phyloP scores from a whole-genome alignment of 2,797 vertebrate species.

The Margarornis squamiger region DNA sequence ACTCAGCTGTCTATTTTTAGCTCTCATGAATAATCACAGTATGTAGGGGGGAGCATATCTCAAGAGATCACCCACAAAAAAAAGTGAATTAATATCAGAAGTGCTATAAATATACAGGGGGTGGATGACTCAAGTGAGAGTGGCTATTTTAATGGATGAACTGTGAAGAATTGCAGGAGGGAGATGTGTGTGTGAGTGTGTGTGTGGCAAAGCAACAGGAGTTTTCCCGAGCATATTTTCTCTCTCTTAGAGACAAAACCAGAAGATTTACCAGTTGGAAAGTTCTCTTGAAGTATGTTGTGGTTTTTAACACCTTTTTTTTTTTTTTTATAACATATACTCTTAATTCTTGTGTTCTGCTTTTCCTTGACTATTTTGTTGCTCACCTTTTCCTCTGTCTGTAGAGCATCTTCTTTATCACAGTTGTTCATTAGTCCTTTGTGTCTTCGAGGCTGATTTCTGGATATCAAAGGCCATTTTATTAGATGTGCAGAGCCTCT shows the following conservation, averaged over 20 bases:
- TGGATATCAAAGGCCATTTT: not conserved
- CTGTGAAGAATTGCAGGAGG: not conserved
- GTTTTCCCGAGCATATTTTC: not conserved
- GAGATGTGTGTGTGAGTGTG: not conserved
- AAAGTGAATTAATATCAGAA: slow-evolving; percentile 35
- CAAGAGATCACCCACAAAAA: not conserved
- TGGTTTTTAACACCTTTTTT: not conserved
- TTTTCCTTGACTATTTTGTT: not conserved
- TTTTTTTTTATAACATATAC: not conserved
- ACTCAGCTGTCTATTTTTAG: slow-evolving; percentile 22
- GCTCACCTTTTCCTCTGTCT: not conserved
- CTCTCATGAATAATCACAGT: slow-evolving; percentile 21
- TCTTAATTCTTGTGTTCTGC: not conserved
- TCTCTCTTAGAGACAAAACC: not conserved
- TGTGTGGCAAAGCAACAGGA: not conserved
- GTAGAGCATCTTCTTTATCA: not conserved
- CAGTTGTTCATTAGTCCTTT: not conserved
- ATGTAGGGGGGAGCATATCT: slow-evolving; percentile 13
- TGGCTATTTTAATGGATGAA: not conserved
- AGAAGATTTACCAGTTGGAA: not conserved
- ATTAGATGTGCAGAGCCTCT: not conserved
- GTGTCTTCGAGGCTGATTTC: not conserved
- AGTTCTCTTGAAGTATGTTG: not conserved
- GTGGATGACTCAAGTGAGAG: not conserved
- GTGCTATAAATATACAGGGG: not conserved